A percentile compares a stretch with the other conserved stretches of the same genome.
These are phyloP conservation scores for Ptychodera flava DNA, from an alignment of 35 echinoderm and acorn worm species.

Conservation along the genomic window DNA sequence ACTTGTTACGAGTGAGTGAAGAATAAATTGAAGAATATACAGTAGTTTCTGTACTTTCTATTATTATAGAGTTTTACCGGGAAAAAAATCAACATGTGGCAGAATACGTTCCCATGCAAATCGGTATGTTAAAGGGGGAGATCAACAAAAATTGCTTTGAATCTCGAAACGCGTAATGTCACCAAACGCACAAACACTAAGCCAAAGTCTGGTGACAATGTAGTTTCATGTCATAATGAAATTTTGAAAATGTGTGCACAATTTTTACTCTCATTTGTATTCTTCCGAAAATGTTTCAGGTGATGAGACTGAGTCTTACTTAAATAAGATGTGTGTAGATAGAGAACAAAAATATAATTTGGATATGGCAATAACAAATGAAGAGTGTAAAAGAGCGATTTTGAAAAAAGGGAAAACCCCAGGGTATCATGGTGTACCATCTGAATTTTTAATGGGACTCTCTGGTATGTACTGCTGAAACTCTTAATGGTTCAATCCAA, in stretches of 20 bases:
- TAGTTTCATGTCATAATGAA: neutral
- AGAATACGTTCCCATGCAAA: neutral
- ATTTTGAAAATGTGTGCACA: neutral
- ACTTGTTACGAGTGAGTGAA: neutral
- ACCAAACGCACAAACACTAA: neutral
- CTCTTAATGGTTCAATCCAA: neutral
- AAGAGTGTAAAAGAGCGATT: neutral
- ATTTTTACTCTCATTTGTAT: neutral
- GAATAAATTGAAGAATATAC: neutral
- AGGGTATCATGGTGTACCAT: constrained; percentile 2
- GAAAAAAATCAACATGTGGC: neutral
- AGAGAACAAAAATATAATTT: neutral
- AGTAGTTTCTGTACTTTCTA: no score
- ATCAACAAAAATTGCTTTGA: neutral
- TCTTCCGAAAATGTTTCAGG: neutral
- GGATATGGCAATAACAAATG: neutral
- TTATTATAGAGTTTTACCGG: no score
- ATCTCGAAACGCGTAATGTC: neutral
- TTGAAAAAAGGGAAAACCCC: constrained; percentile 15
- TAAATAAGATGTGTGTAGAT: neutral
- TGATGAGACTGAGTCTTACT: neutral
- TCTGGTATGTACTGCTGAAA: neutral
- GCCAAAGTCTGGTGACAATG: neutral
- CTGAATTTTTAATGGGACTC: neutral
- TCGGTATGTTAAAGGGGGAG: neutral